Conservation (phyloP, 2,113 vertebrate genomes). For the Verasper variegatus region DNA sequence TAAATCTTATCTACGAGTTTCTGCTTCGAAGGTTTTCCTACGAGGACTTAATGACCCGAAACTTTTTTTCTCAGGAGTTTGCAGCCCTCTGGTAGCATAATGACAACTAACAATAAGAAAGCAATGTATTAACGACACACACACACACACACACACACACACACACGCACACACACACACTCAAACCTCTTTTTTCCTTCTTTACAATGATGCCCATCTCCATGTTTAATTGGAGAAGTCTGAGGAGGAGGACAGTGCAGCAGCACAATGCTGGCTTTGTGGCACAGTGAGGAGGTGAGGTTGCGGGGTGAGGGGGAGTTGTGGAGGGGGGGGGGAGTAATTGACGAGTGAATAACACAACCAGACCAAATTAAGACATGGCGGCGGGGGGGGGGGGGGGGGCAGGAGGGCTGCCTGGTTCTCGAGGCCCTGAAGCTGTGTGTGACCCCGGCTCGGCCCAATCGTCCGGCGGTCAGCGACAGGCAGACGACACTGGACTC, state of each 20-base stretch:
- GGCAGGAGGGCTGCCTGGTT: constrained; percentile 81
- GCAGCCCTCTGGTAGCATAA: constrained; percentile 19
- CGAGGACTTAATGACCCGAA: not conserved
- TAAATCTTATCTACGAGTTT: too few relatives aligned
- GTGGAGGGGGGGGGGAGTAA: not conserved
- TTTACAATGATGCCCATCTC: constrained; percentile 73
- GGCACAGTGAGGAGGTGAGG: constrained; percentile 76
- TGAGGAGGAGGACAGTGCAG: constrained; percentile 72
- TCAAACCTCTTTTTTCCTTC: constrained; percentile 39
- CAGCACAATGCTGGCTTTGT: constrained; percentile 91
- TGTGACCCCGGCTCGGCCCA: constrained; percentile 46
- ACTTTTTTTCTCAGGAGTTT: not conserved
- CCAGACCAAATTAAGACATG: constrained; percentile 88
- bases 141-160: constrained; percentile 13
- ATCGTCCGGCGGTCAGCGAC: constrained; percentile 47
- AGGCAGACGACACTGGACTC: constrained; percentile 67
- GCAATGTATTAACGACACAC: not conserved
- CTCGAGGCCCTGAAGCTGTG: constrained; percentile 65
- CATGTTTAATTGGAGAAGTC: constrained; percentile 86
- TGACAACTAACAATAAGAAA: constrained; percentile 14
- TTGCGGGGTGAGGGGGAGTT: not conserved
- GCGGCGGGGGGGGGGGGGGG: constrained; percentile 33
- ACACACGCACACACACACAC: not conserved
- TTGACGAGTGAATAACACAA: constrained; percentile 68
- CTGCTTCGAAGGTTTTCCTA: not conserved